Percentiles rank a stretch among this genome's conserved stretches.
phyloP scores from a whole-genome alignment of 2,113 vertebrate genomes.

The Actinemys pallida region DNA sequence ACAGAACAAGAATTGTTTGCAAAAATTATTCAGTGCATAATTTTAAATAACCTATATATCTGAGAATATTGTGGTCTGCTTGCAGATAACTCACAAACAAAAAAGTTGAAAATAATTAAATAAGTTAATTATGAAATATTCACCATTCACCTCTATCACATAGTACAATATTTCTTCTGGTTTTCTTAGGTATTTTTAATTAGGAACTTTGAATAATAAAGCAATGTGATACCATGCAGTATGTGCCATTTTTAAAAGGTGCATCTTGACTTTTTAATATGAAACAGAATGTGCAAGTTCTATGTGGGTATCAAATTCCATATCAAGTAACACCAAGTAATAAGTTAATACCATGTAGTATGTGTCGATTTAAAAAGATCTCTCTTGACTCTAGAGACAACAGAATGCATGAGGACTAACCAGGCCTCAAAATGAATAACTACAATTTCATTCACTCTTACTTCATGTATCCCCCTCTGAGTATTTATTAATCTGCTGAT shows the following conservation, averaged over 20 bases:
- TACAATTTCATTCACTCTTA: slow-evolving; percentile 22
- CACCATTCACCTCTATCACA: neutral
- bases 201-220: neutral
- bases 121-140: neutral
- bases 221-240: too few species aligned
- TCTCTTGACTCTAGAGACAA: neutral
- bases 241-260: neutral
- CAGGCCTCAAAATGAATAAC: neutral
- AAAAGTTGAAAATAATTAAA: neutral
- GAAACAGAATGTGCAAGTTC: neutral
- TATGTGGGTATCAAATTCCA: neutral
- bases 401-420: neutral
- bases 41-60: neutral
- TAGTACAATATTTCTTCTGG: neutral
- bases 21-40: neutral
- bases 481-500: slow-evolving; percentile 53
- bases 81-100: neutral
- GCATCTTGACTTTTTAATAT: neutral
- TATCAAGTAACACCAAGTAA: neutral
- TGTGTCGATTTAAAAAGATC: neutral
- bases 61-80: neutral
- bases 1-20: neutral
- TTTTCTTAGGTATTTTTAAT: neutral
- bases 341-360: neutral
- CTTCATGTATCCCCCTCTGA: neutral